Evolutionary conservation across 2,113 vertebrate genomes (phyloP), one percentile per base, ranked within the genome.

Genomic region (Calidris pygmaea): DNA sequence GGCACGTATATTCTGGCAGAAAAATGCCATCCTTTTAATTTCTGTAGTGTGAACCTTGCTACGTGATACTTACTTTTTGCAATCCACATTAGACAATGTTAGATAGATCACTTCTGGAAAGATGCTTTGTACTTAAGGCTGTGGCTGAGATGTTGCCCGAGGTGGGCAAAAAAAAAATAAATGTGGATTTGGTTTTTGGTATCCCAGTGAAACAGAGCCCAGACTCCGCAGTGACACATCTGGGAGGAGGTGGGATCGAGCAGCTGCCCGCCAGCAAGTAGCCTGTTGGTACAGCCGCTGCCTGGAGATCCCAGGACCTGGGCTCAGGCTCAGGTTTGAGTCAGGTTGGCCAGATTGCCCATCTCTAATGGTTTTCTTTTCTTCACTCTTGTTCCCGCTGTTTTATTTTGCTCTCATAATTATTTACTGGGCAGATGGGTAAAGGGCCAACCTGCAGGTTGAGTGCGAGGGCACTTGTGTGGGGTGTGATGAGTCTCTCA

Each of bases 371-470:
- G 3, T 78, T 81, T 84, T 79, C 23, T 70, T 85, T 90, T 62
- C 41, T 90, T 80, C 0, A 1, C 23, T 85, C 1, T 0, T 0
- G 16, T 81, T 89, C 17, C 56, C 59, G 6, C 43, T 81, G n/a
- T 6, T 78, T 82, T 14, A 10, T 85, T 91, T 75, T 72, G 16
- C 23, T 78, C 37, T 47, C 8, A 20, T 73, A 70, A 60, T 84
- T 84, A 75, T 89, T 89, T 81, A 87, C 59, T 43, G 52, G n/a
- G 52, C 34, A 34, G 19, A 78, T 29, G 67, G 67, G 37, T 19
- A 82, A 71, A 68, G 20, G 32, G 9, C 10, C 29, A 41, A 2
- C 72, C 53, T 90, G 27, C 41, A 78, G 35, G 30, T 30, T 52
- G 37, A 81, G 24, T 62, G 16, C 60, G 81, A 72, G 48, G 41